Conservation (phyloP, 2,797 vertebrate genomes). For the Rhadinocentrus ornatus region DNA sequence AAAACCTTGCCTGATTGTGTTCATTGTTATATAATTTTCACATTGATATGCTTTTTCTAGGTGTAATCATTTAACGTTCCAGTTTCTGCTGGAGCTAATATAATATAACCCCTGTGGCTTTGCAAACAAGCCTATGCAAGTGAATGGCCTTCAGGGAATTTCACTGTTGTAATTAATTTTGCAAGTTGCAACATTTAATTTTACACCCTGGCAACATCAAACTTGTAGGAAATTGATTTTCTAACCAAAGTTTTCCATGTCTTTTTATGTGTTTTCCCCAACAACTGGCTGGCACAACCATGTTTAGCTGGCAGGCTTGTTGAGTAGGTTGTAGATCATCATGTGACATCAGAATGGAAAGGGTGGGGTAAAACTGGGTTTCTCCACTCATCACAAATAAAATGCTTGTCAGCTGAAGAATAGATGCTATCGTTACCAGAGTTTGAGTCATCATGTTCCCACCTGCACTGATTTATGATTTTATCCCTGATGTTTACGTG, state of each 20-base stretch:
- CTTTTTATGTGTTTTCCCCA: conserved; percentile 2
- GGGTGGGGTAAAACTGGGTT: neutral
- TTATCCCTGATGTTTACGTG: conserved; percentile 32
- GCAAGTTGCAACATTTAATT: conserved; percentile 33
- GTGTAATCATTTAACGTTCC: neutral
- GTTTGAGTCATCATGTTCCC: conserved; percentile 44
- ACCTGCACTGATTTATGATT: conserved; percentile 40
- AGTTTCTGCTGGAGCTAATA: neutral
- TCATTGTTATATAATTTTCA: neutral
- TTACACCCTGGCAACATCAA: neutral
- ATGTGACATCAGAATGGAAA: conserved; percentile 22
- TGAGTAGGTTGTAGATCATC: conserved; percentile 25
- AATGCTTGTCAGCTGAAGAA: conserved; percentile 33
- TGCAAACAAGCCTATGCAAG: conserved; percentile 10
- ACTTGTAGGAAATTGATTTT: neutral
- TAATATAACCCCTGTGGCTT: neutral
- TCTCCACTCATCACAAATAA: conserved; percentile 33
- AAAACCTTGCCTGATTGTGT: neutral
- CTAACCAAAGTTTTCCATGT: neutral
- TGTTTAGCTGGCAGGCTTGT: conserved; percentile 20
- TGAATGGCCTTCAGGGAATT: conserved; percentile 4
- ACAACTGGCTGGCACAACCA: conserved; percentile 10
- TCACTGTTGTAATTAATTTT: conserved; percentile 10
- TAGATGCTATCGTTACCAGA: conserved; percentile 30
- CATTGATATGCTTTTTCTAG: neutral